These are phyloP conservation scores for Urocynchramus pylzowi DNA, from an alignment of 2,113 vertebrate species.

Conservation along the genomic window DNA sequence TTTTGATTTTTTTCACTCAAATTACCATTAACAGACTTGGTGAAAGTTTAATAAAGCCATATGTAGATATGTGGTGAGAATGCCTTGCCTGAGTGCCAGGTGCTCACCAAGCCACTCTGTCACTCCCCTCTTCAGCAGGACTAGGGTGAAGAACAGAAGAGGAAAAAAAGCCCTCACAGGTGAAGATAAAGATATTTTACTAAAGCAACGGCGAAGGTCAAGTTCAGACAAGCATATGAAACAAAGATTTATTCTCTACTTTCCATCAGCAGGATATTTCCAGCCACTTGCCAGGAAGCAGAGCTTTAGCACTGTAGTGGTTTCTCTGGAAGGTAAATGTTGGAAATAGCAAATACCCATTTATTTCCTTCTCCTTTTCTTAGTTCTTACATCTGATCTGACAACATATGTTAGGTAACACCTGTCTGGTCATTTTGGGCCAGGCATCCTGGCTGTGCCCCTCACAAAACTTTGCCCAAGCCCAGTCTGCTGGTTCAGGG, in stretches of 20 bases:
- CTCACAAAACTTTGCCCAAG: background rate
- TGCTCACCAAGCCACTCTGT: background rate
- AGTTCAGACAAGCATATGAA: background rate
- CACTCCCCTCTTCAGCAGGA: background rate
- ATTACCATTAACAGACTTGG: background rate
- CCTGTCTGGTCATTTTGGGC: background rate
- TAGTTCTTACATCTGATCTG: background rate
- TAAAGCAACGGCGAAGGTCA: accelerated
- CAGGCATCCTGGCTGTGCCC: background rate
- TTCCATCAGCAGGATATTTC: background rate
- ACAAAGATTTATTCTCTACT: background rate
- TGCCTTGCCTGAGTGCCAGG: background rate
- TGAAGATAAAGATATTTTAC: background rate
- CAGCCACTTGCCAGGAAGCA: background rate
- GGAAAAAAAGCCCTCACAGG: background rate
- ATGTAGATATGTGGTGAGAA: background rate
- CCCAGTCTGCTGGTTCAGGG: accelerated
- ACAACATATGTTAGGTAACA: accelerated
- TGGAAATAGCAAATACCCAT: background rate
- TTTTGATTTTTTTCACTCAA: background rate
- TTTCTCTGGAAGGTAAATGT: background rate
- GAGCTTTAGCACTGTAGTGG: background rate
- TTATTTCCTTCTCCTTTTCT: background rate
- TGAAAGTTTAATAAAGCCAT: background rate
- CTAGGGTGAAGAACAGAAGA: background rate